Conservation (phyloP, 2,888 invertebrate genomes). For the Serripes groenlandicus region DNA sequence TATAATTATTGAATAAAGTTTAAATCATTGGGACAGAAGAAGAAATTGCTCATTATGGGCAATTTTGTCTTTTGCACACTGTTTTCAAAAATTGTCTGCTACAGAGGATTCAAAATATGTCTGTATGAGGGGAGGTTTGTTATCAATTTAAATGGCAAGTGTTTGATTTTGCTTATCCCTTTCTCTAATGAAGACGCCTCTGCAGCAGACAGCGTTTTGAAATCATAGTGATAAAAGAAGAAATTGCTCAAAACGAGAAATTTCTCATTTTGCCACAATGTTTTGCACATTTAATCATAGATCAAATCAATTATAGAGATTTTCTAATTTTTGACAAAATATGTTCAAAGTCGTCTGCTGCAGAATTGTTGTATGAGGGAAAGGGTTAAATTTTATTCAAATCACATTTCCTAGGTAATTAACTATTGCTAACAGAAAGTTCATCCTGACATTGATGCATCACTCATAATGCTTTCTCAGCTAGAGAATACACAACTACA, state of each 20-base stretch:
- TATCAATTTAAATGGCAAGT: background rate
- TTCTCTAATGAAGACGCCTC: background rate
- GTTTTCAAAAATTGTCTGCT: background rate
- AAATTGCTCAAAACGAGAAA: background rate
- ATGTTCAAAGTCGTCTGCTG: background rate
- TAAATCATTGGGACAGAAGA: background rate
- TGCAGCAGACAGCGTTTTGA: background rate
- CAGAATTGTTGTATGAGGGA: background rate
- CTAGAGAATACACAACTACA: no score
- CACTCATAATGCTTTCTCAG: no score
- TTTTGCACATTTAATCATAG: background rate
- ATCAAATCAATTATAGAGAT: background rate
- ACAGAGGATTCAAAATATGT: background rate
- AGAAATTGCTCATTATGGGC: background rate
- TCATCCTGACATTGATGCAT: no score
- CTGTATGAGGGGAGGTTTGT: background rate
- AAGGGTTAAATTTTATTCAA: background rate
- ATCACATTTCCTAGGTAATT: background rate
- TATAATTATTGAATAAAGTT: no score
- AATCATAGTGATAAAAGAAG: background rate
- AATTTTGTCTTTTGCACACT: background rate
- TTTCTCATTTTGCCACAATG: background rate
- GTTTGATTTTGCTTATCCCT: background rate
- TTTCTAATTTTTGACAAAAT: background rate
- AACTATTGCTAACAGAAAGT: no score